phyloP scores from a whole-genome alignment of 2,797 vertebrate species.

The Podarcis siculus region DNA sequence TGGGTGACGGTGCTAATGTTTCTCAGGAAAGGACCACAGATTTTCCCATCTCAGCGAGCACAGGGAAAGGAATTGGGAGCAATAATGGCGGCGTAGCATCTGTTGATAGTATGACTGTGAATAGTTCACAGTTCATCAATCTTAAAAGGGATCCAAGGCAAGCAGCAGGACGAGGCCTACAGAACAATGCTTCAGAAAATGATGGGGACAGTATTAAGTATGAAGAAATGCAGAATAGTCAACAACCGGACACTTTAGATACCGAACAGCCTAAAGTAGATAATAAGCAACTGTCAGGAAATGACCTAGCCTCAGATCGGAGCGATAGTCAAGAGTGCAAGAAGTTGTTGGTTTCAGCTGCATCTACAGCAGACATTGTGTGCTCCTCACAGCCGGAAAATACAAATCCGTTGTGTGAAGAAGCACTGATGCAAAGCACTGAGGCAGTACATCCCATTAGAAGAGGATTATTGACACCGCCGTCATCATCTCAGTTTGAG shows the following conservation, averaged over 20 bases:
- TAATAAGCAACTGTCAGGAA: slow-evolving; percentile 66
- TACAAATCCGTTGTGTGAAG: slow-evolving; percentile 67
- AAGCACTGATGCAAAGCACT: slow-evolving; percentile 80
- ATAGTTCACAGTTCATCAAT: slow-evolving; percentile 77
- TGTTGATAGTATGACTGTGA: slow-evolving; percentile 61
- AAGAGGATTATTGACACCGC: slow-evolving; percentile 71
- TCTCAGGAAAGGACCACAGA: slow-evolving; percentile 66
- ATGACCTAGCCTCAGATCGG: slow-evolving; percentile 48
- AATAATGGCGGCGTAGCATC: slow-evolving; percentile 50
- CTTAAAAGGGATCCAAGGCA: slow-evolving; percentile 83
- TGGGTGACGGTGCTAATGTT: slow-evolving; percentile 70
- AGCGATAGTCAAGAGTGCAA: slow-evolving; percentile 53
- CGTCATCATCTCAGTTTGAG: slow-evolving; percentile 77
- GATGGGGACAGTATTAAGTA: slow-evolving; percentile 71
- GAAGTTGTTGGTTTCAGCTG: slow-evolving; percentile 59
- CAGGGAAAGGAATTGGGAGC: slow-evolving; percentile 68
- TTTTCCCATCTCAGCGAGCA: slow-evolving; percentile 65
- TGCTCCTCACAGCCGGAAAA: slow-evolving; percentile 76
- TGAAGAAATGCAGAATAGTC: slow-evolving; percentile 70
- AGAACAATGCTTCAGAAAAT: slow-evolving; percentile 70
- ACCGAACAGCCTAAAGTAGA: slow-evolving; percentile 64
- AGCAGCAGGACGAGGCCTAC: slow-evolving; percentile 87
- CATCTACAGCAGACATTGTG: slow-evolving; percentile 70
- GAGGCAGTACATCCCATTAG: slow-evolving; percentile 79
- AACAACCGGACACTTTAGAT: slow-evolving; percentile 43